A percentile compares a stretch with the other conserved stretches of the same genome.
phyloP scores from a whole-genome alignment of 2,797 vertebrate species.

The Dallia pectoralis region DNA sequence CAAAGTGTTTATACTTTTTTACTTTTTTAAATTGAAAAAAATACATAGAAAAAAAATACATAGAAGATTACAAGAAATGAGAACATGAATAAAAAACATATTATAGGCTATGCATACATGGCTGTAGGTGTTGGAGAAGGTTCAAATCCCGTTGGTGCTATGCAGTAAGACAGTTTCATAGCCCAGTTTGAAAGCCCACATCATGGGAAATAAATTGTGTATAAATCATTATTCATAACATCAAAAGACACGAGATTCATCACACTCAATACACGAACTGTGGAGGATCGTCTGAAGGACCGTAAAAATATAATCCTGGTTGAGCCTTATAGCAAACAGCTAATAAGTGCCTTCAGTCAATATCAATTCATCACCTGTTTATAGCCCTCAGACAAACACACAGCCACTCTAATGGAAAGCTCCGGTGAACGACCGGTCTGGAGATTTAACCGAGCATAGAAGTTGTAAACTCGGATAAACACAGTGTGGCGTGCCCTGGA shows the following conservation, averaged over 20 bases:
- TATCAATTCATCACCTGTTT: slow-evolving; percentile 45
- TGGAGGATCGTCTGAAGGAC: slow-evolving; percentile 35
- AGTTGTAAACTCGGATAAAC: slow-evolving; percentile 7
- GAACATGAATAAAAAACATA: no score
- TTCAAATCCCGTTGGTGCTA: not conserved
- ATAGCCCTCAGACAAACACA: slow-evolving; percentile 38
- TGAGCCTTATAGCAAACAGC: slow-evolving; percentile 57
- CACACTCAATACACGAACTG: slow-evolving; percentile 43
- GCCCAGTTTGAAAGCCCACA: slow-evolving; percentile 40
- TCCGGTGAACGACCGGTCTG: slow-evolving; percentile 32
- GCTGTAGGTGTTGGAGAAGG: no score
- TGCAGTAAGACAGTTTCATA: slow-evolving; percentile 55
- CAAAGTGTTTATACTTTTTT: slow-evolving; percentile 55
- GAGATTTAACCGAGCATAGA: slow-evolving; percentile 41
- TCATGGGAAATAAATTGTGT: slow-evolving; percentile 43
- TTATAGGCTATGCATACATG: no score
- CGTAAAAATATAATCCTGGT: slow-evolving; percentile 47
- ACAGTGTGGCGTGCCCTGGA: slow-evolving; percentile 11
- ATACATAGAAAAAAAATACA: no score
- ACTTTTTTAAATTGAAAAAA: no score
- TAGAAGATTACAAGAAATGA: no score
- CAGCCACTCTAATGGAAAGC: slow-evolving; percentile 43
- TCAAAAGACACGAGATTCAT: slow-evolving; percentile 28
- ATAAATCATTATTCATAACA: slow-evolving; percentile 21
- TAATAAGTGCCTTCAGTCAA: slow-evolving; percentile 40